Evolutionary conservation across 2,113 vertebrate species (phyloP).

Genomic region (Protobothrops mucrosquamatus): DNA sequence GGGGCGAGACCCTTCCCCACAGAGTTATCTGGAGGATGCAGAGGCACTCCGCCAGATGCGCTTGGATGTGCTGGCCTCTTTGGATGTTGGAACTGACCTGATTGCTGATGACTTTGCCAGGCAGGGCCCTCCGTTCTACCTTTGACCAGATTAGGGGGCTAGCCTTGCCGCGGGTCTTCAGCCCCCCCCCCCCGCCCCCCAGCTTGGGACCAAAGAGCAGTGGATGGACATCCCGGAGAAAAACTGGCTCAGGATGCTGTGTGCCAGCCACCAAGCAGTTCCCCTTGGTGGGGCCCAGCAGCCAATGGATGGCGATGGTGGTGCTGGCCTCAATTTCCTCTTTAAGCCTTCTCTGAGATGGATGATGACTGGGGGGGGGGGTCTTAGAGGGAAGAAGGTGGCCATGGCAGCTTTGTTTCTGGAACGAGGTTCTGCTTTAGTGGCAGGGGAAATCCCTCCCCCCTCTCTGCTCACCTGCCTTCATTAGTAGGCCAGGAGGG

Average conservation of each 20-base stretch:
- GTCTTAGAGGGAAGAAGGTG: not conserved
- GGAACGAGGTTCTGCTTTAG: too few species aligned
- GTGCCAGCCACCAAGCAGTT: not conserved
- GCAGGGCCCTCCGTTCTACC: slow-evolving; percentile 54
- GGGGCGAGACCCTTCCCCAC: slow-evolving; percentile 79
- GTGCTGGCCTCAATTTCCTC: not conserved
- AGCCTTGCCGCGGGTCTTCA: not conserved
- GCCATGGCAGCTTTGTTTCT: too few species aligned
- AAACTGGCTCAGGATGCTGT: not conserved
- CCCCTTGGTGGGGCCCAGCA: not conserved
- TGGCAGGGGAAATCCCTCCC: not conserved
- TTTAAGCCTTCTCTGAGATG: not conserved
- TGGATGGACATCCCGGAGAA: not conserved
- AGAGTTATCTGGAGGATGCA: slow-evolving; percentile 70
- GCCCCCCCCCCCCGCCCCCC: too few species aligned
- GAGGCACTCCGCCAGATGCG: slow-evolving; percentile 78
- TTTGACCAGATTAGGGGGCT: too few species aligned
- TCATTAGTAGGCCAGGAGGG: not conserved
- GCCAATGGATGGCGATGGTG: not conserved
- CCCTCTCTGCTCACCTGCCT: not conserved
- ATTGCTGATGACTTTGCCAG: slow-evolving; percentile 83
- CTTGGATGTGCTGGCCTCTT: slow-evolving; percentile 74
- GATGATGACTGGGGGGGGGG: not conserved
- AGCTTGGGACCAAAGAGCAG: not conserved
- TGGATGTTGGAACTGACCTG: slow-evolving; percentile 70